These are phyloP conservation scores for Drosophila ambigua DNA, from an alignment of 1,140 invertebrate species.

Conservation along the genomic window DNA sequence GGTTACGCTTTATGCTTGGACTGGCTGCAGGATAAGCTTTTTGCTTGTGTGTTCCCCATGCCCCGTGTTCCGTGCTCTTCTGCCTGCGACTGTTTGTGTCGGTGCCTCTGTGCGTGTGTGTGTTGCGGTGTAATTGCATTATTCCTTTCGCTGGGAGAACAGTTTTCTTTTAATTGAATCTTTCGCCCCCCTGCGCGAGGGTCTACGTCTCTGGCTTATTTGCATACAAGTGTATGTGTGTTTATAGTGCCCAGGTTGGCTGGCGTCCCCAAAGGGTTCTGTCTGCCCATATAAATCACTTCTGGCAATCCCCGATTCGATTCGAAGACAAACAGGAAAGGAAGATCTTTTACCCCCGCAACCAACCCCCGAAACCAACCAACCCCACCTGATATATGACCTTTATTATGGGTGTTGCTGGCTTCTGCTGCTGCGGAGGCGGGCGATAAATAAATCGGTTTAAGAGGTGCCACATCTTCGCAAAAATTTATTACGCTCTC, in stretches of 20 bases:
- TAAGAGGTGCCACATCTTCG: slow-evolving; percentile 36
- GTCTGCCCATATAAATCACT: slow-evolving; percentile 40
- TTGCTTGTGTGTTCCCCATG: background rate
- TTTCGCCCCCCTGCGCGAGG: slow-evolving; percentile 11
- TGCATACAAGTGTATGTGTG: slow-evolving; percentile 13
- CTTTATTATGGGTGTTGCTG: slow-evolving; percentile 50
- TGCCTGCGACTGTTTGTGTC: background rate
- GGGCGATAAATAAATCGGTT: slow-evolving; percentile 53
- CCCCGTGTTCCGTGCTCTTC: no score
- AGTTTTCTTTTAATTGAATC: slow-evolving; percentile 75
- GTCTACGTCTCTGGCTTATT: slow-evolving; percentile 22
- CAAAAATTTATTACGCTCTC: slow-evolving; percentile 35
- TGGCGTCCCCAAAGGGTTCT: slow-evolving; percentile 34
- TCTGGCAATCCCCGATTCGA: slow-evolving; percentile 43
- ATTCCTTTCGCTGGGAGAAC: slow-evolving; percentile 36
- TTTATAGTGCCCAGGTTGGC: background rate
- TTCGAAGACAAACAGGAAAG: slow-evolving; percentile 45
- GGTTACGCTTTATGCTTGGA: slow-evolving; percentile 51
- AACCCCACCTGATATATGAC: slow-evolving; percentile 47
- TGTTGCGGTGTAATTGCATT: slow-evolving; percentile 45
- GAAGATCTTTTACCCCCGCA: slow-evolving; percentile 18
- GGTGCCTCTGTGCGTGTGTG: background rate
- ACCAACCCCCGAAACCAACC: background rate
- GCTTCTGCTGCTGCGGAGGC: slow-evolving; percentile 15
- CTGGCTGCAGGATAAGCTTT: slow-evolving; percentile 10